Evolutionary conservation across 2,888 invertebrate species (phyloP).

Genomic region (Antheraea yamamai): DNA sequence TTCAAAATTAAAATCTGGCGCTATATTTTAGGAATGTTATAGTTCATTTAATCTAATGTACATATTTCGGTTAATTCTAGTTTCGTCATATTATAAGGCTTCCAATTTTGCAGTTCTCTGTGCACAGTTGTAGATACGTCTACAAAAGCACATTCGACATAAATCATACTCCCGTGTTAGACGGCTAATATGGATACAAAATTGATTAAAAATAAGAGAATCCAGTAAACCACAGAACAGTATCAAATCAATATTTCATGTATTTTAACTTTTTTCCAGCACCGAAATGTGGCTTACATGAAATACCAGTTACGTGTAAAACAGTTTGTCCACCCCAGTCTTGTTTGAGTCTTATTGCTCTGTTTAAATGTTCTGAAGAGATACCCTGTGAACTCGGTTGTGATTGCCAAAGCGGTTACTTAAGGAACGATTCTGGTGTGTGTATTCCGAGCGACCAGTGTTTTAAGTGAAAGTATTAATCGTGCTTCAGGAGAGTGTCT

Average conservation of each 20-base stretch:
- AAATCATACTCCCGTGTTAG: not conserved
- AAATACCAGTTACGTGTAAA: constrained; percentile 38
- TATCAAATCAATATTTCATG: not conserved
- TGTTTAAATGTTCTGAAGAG: constrained; percentile 31
- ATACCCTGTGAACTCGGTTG: constrained; percentile 48
- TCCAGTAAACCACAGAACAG: not conserved
- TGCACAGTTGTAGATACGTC: no score
- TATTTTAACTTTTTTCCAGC: constrained; percentile 29
- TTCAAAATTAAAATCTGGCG: no score
- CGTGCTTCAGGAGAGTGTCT: not conserved
- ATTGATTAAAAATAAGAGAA: not conserved
- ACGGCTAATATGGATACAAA: not conserved
- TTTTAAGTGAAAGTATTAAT: constrained; percentile 35
- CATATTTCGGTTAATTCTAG: no score
- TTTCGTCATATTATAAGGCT: no score
- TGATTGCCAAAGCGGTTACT: constrained; percentile 46
- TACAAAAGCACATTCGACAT: no score
- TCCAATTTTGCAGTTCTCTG: no score
- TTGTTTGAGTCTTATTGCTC: constrained; percentile 39
- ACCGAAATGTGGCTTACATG: constrained; percentile 38
- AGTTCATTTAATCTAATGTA: no score
- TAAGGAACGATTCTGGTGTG: constrained; percentile 38
- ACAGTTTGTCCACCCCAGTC: constrained; percentile 46
- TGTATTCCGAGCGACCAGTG: constrained; percentile 48
- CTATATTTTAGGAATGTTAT: no score